Evolutionary conservation across 2,888 invertebrate genomes (phyloP).

Genomic region (Caenorhabditis sp.): DNA sequence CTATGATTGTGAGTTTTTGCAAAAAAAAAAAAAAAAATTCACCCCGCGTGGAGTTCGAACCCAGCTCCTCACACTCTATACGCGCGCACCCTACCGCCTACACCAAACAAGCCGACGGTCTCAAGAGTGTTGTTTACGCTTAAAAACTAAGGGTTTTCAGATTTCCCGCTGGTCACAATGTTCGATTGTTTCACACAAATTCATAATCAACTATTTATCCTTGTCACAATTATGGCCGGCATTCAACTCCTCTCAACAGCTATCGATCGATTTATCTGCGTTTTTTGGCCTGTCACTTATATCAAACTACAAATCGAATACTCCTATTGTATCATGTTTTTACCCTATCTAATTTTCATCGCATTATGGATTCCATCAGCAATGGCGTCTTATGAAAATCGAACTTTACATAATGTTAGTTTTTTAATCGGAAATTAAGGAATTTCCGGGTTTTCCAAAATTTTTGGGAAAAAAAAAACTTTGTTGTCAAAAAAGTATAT

Average conservation of each 20-base stretch:
- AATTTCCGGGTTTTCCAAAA: too few relatives aligned
- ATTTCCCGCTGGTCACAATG: slow-evolving; percentile 37
- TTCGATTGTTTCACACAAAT: slow-evolving; percentile 40
- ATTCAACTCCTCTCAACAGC: slow-evolving; percentile 33
- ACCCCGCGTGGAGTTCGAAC: too few relatives aligned
- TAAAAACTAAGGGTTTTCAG: too few relatives aligned
- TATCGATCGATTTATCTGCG: slow-evolving; percentile 45
- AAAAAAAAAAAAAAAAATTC: too few relatives aligned
- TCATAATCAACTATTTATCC: slow-evolving; percentile 42
- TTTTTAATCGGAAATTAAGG: too few relatives aligned
- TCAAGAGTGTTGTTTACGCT: too few relatives aligned
- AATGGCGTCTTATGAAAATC: slow-evolving; percentile 8
- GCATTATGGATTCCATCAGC: slow-evolving; percentile 30
- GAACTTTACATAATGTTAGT: slow-evolving; percentile 17
- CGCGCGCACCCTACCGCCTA: too few relatives aligned
- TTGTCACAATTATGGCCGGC: slow-evolving; percentile 45
- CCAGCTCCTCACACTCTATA: too few relatives aligned
- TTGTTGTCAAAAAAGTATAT: too few relatives aligned
- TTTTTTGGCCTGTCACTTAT: slow-evolving; percentile 46
- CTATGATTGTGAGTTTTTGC: slow-evolving; percentile 33
- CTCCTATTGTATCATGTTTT: slow-evolving; percentile 33
- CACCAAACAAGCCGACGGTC: too few relatives aligned
- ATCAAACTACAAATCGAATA: slow-evolving; percentile 39
- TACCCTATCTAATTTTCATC: slow-evolving; percentile 32
- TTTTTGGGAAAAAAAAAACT: too few relatives aligned